Percentiles rank a stretch among this genome's conserved stretches.
Conservation (phyloP, 2,113 vertebrate species). For the Ophiodon elongatus region DNA sequence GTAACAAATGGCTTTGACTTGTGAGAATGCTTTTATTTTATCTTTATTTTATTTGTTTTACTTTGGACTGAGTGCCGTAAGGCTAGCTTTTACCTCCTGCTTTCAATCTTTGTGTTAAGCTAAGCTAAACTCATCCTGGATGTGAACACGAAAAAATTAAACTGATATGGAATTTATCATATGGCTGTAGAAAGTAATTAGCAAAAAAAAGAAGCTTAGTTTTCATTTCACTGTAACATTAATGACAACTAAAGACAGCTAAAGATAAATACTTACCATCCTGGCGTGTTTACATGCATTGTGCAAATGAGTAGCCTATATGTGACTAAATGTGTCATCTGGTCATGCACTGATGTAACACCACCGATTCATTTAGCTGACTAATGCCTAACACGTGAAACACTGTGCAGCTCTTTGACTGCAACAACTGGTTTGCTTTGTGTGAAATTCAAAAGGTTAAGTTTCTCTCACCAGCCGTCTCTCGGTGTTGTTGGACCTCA, state of each 20-base stretch:
- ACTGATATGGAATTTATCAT: not conserved
- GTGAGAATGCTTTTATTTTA: not conserved
- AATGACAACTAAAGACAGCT: not conserved
- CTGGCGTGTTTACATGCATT: not conserved
- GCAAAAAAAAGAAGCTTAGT: not conserved
- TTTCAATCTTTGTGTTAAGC: not conserved
- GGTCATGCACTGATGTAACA: not conserved
- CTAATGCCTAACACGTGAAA: not conserved
- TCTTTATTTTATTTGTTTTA: not conserved
- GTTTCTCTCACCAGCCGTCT: constrained; percentile 84
- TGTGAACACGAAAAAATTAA: not conserved
- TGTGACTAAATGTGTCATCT: not conserved
- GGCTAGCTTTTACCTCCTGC: no score
- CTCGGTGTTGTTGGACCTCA: constrained; percentile 81
- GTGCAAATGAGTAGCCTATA: not conserved
- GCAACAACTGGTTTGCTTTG: not conserved
- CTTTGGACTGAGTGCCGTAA: not conserved
- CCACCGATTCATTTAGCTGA: constrained; percentile 7
- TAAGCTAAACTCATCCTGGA: not conserved
- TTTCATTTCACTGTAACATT: not conserved
- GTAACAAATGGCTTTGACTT: not conserved
- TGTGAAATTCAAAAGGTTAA: constrained; percentile 2
- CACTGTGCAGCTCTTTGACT: not conserved
- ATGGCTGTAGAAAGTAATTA: not conserved
- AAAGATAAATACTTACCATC: not conserved